These are phyloP conservation scores for Caenorhabditis virilis DNA, from an alignment of 2,888 invertebrate species.

Conservation along the genomic window DNA sequence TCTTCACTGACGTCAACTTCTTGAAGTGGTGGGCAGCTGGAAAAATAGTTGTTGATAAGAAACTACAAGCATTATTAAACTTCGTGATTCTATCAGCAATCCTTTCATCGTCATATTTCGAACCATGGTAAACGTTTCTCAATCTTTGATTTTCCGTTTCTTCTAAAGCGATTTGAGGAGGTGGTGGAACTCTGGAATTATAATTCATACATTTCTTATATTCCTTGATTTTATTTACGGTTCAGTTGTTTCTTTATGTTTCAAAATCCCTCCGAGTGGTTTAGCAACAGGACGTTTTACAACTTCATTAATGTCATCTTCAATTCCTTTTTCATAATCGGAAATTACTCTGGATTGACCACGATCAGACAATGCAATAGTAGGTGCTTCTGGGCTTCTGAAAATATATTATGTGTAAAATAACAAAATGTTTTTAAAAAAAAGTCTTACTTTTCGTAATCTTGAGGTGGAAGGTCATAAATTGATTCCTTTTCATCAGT, in stretches of 20 bases:
- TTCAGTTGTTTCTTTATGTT: no score
- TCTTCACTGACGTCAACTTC: slow-evolving; percentile 23
- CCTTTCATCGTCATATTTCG: slow-evolving; percentile 15
- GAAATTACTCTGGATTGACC: slow-evolving; percentile 6
- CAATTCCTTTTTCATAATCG: slow-evolving; percentile 13
- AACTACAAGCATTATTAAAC: no score
- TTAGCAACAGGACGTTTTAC: no score
- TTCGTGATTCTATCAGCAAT: no score
- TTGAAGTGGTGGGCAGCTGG: slow-evolving; percentile 20
- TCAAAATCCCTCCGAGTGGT: no score
- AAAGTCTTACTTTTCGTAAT: slow-evolving; percentile 17
- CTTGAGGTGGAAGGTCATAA: slow-evolving; percentile 48
- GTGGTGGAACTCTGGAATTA: slow-evolving; percentile 13
- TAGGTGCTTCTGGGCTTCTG: no score
- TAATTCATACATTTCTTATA: no score
- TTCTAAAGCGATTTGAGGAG: slow-evolving; percentile 16
- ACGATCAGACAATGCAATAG: slow-evolving; percentile 9
- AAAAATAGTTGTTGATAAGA: no score
- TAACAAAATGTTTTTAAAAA: no score
- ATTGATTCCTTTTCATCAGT: slow-evolving; percentile 47
- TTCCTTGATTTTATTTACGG: no score
- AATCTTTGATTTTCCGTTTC: slow-evolving; percentile 7
- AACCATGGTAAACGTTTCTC: slow-evolving; percentile 3
- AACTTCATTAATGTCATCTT: slow-evolving; percentile 14
- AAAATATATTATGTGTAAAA: no score